Conservation (phyloP, 2,113 vertebrate genomes). For the Bolborhynchus lineola region DNA sequence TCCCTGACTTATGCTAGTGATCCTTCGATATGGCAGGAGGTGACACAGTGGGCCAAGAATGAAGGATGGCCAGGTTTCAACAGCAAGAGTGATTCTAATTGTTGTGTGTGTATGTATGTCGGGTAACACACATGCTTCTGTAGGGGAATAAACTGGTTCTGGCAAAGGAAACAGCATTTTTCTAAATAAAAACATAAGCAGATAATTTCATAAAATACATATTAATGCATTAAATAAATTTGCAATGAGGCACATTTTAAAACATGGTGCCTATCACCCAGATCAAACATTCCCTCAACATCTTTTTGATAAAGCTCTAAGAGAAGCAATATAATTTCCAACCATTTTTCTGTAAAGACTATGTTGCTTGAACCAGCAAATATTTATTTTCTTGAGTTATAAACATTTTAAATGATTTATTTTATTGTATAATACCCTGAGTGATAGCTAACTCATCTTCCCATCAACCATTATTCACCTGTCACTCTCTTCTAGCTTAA, state of each 20-base stretch:
- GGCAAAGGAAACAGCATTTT: slow-evolving; percentile 5
- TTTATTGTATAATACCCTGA: not conserved
- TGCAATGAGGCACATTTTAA: slow-evolving; percentile 51
- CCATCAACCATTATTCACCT: not conserved
- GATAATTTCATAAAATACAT: slow-evolving; percentile 43
- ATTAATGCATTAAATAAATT: slow-evolving; percentile 58
- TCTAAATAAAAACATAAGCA: slow-evolving; percentile 52
- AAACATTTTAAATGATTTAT: slow-evolving; percentile 54
- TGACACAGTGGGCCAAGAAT: not conserved
- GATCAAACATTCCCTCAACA: slow-evolving; percentile 35
- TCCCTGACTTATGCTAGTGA: rapidly evolving
- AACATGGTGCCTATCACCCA: slow-evolving; percentile 26
- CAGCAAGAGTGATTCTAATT: not conserved
- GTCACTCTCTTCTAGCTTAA: slow-evolving; percentile 29
- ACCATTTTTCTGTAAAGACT: slow-evolving; percentile 52
- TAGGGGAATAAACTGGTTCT: not conserved
- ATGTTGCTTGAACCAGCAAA: slow-evolving; percentile 16
- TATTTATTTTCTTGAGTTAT: slow-evolving; percentile 10
- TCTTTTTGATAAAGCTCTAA: slow-evolving; percentile 51
- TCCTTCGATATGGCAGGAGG: rapidly evolving
- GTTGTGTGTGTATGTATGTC: not conserved
- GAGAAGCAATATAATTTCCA: slow-evolving; percentile 44
- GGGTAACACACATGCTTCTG: not conserved
- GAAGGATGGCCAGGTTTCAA: not conserved
- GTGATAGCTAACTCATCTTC: not conserved